Percentiles rank a stretch among this genome's conserved stretches.
These are phyloP conservation scores for Eulemur macaco DNA, from an alignment of 2,113 vertebrate genomes.

Conservation along the genomic window DNA sequence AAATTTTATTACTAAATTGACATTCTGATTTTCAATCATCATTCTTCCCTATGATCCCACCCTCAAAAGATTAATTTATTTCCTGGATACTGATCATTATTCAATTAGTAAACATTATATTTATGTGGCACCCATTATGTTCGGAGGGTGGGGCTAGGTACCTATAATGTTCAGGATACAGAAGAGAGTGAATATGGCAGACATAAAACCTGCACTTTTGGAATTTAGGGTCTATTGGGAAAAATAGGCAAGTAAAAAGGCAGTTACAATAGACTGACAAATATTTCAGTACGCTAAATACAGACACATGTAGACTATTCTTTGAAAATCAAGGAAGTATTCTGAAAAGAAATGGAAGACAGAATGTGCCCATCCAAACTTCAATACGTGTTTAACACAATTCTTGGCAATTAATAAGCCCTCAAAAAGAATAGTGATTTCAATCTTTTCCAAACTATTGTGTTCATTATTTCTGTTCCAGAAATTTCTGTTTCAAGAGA, in stretches of 20 bases:
- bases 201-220: not conserved
- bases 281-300: not conserved
- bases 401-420: not conserved
- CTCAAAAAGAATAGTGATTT: not conserved
- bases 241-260: not conserved
- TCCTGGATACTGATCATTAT: not conserved
- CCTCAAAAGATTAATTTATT: not conserved
- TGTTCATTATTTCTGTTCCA: not conserved
- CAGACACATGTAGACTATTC: not conserved
- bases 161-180: not conserved
- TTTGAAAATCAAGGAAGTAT: not conserved
- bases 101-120: not conserved
- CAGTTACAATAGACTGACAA: not conserved
- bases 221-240: not conserved
- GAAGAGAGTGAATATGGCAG: not conserved
- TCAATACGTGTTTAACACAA: not conserved
- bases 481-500: not conserved
- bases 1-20: not conserved
- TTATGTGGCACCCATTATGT: not conserved
- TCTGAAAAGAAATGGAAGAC: not conserved
- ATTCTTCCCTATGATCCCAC: not conserved
- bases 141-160: not conserved
- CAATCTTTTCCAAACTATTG: not conserved
- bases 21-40: not conserved
- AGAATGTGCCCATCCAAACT: not conserved